Percentiles rank a stretch among this genome's conserved stretches.
Conservation (phyloP, 2,797 vertebrate genomes). For the Anguilla marmorata region DNA sequence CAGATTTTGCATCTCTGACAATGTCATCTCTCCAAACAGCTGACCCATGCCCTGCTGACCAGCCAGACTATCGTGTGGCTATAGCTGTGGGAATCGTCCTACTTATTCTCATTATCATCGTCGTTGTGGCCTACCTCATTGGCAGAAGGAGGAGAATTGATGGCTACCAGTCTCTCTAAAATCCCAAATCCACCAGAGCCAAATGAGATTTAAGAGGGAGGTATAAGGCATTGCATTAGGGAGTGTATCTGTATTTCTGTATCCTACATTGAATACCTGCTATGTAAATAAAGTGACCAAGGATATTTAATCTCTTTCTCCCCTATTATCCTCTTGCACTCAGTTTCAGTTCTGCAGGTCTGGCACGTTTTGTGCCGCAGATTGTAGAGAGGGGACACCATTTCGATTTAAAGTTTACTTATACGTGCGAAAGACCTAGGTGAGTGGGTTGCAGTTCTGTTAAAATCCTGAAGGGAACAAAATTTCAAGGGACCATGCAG, state of each 20-base stretch:
- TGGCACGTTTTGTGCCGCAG: background rate
- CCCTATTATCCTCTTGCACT: background rate
- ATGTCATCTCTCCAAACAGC: slow-evolving; percentile 57
- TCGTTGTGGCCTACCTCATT: slow-evolving; percentile 76
- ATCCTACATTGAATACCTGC: background rate
- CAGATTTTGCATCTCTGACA: background rate
- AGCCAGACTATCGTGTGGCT: slow-evolving; percentile 65
- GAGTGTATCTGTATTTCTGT: background rate
- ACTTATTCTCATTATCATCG: slow-evolving; percentile 76
- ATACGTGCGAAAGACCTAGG: background rate
- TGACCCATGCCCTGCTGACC: slow-evolving; percentile 64
- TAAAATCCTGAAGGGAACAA: background rate
- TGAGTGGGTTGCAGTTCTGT: background rate
- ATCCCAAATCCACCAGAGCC: background rate
- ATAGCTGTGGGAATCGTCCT: slow-evolving; percentile 78
- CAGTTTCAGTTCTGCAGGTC: background rate
- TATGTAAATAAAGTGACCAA: background rate
- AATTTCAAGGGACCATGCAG: background rate
- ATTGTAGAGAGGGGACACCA: background rate
- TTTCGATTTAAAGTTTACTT: background rate
- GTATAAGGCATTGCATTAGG: background rate
- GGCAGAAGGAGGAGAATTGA: slow-evolving; percentile 61
- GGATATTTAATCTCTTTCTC: background rate
- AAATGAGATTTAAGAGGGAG: background rate
- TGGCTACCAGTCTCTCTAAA: slow-evolving; percentile 82